A percentile compares a stretch with the other conserved stretches of the same genome.
These are phyloP conservation scores for Nomada flava DNA, from an alignment of 2,888 invertebrate species.

Conservation along the genomic window DNA sequence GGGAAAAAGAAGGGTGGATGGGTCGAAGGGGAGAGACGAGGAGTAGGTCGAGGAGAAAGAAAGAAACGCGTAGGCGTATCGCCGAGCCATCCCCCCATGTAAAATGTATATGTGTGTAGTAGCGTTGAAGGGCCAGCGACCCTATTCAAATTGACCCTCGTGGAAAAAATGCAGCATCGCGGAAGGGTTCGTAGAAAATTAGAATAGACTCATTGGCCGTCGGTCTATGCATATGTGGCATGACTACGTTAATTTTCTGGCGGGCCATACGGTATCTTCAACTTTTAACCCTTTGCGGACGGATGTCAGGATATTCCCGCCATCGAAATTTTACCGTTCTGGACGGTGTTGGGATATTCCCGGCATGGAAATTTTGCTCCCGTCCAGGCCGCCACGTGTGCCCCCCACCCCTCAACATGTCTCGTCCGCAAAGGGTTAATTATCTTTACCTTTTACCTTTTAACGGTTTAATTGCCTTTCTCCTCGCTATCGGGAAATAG, in stretches of 20 bases:
- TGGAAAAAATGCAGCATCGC: constrained; percentile 74
- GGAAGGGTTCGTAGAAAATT: constrained; percentile 79
- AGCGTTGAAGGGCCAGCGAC: constrained; percentile 27
- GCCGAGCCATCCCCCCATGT: constrained; percentile 42
- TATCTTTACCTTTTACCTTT: constrained; percentile 63
- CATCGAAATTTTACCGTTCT: neutral
- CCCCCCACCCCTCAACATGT: no score
- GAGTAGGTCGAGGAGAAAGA: constrained; percentile 38
- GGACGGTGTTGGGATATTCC: neutral
- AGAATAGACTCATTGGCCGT: constrained; percentile 77
- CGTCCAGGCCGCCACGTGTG: no score
- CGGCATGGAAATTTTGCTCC: no score
- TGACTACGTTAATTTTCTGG: constrained; percentile 80
- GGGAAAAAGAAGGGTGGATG: neutral
- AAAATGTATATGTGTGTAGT: constrained; percentile 12
- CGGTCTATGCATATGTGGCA: constrained; percentile 78
- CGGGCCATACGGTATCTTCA: constrained; percentile 72
- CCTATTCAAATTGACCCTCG: constrained; percentile 83
- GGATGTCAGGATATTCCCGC: neutral
- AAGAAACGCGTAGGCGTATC: constrained; percentile 77
- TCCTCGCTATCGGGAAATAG: constrained; percentile 48
- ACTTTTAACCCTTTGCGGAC: constrained; percentile 36
- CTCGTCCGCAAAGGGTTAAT: constrained; percentile 16
- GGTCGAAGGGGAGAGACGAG: constrained; percentile 1
- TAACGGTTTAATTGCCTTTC: constrained; percentile 71